Percentiles rank a stretch among this genome's conserved stretches.
Conservation (phyloP, 2,113 vertebrate species). For the Neotragus moschatus region DNA sequence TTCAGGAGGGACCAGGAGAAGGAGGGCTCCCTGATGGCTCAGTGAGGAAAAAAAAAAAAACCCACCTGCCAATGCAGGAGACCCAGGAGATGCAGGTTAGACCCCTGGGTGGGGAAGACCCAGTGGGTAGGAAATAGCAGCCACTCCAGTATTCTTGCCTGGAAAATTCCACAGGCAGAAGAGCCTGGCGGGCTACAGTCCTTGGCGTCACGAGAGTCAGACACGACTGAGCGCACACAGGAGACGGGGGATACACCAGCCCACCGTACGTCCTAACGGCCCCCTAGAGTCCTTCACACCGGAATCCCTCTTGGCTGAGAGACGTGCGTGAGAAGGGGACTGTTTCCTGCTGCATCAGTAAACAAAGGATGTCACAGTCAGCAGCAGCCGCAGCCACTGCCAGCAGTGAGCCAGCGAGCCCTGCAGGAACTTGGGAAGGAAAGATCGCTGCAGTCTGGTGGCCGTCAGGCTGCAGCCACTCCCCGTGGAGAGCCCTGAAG, state of each 20-base stretch:
- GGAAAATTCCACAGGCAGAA: neutral
- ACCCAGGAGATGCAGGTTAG: neutral
- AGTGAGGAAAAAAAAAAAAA: neutral
- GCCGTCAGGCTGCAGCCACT: neutral
- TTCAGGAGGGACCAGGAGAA: neutral
- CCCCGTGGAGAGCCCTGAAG: neutral
- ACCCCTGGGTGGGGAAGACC: neutral
- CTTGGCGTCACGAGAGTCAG: neutral
- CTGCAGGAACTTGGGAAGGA: neutral
- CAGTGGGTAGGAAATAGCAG: neutral
- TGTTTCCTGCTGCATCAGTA: neutral
- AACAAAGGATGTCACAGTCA: neutral
- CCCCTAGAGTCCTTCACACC: neutral
- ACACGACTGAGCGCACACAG: rapidly evolving
- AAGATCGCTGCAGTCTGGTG: neutral
- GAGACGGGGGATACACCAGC: rapidly evolving
- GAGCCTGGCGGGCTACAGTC: neutral
- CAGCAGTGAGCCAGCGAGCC: neutral
- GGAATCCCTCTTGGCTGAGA: neutral
- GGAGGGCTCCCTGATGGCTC: neutral
- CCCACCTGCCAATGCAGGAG: neutral
- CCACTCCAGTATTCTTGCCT: neutral
- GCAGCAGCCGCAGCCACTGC: neutral
- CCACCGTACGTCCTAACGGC: rapidly evolving
- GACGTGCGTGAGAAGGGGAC: rapidly evolving